Evolutionary conservation across 2,888 invertebrate species (phyloP).

Genomic region (Altica lythri): DNA sequence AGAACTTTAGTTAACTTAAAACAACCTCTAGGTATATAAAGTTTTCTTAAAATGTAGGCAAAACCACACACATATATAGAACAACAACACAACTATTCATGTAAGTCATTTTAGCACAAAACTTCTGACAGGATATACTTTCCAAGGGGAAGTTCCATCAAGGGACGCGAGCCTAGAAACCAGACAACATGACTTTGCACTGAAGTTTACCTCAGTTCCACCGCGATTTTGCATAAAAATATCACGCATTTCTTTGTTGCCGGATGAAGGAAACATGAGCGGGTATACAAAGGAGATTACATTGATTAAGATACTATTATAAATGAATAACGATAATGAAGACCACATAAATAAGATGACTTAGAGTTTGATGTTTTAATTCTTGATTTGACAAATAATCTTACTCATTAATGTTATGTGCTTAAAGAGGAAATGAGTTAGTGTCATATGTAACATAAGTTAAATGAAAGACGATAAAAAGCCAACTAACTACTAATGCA

Average conservation of each 20-base stretch:
- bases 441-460: no score
- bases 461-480: no score
- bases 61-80: conserved; percentile 10
- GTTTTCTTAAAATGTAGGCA: conserved; percentile 10
- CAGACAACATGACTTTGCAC: conserved; percentile 35
- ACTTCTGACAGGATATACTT: conserved; percentile 41
- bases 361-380: no score
- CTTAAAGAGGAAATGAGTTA: no score
- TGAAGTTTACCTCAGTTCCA: conserved; percentile 28
- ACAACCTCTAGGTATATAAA: background rate
- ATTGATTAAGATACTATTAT: no score
- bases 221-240: conserved; percentile 27
- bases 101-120: conserved; percentile 14
- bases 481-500: no score
- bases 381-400: no score
- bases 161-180: conserved; percentile 30
- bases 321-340: no score
- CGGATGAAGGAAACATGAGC: no score
- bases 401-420: no score
- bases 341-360: no score
- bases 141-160: conserved; percentile 37
- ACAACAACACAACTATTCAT: conserved; percentile 8
- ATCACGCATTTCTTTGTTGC: conserved; percentile 13
- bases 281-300: no score
- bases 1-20: background rate